A percentile compares a stretch with the other conserved stretches of the same genome.
These are phyloP conservation scores for Pelobates cultripes DNA, from an alignment of 2,797 vertebrate species.

Conservation along the genomic window DNA sequence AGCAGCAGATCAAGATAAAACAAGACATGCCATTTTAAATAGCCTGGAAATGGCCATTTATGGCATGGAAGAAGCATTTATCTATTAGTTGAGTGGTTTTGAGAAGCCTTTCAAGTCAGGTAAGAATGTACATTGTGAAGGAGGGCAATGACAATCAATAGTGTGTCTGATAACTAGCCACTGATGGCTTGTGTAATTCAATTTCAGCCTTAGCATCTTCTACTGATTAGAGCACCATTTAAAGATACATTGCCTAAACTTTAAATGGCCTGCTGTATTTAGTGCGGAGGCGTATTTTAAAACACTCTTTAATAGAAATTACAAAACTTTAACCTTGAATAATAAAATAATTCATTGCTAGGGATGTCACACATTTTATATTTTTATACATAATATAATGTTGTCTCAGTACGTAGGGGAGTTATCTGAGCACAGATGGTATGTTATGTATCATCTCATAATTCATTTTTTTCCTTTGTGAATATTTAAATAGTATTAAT, in stretches of 20 bases:
- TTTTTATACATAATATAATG: background rate
- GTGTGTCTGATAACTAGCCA: constrained; percentile 13
- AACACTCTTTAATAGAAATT: background rate
- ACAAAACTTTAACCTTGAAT: background rate
- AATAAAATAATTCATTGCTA: background rate
- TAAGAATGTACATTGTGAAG: background rate
- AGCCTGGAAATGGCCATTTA: constrained; percentile 6
- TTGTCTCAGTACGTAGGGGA: background rate
- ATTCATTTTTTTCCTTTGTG: background rate
- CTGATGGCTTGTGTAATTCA: constrained; percentile 14
- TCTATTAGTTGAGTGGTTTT: constrained; percentile 12
- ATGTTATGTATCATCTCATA: background rate
- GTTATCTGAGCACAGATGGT: background rate
- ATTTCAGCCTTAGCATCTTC: background rate
- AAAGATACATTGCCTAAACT: background rate
- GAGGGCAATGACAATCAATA: constrained; percentile 19
- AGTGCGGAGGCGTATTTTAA: background rate
- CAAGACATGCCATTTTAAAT: background rate
- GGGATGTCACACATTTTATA: background rate
- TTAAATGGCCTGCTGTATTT: background rate
- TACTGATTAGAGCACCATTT: background rate
- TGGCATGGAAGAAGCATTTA: constrained; percentile 7
- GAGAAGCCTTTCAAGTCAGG: background rate
- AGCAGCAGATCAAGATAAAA: background rate
- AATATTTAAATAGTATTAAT: no score